A percentile compares a stretch with the other conserved stretches of the same genome.
Conservation (phyloP, 1,140 invertebrate genomes). For the Calephelis nemesis region DNA sequence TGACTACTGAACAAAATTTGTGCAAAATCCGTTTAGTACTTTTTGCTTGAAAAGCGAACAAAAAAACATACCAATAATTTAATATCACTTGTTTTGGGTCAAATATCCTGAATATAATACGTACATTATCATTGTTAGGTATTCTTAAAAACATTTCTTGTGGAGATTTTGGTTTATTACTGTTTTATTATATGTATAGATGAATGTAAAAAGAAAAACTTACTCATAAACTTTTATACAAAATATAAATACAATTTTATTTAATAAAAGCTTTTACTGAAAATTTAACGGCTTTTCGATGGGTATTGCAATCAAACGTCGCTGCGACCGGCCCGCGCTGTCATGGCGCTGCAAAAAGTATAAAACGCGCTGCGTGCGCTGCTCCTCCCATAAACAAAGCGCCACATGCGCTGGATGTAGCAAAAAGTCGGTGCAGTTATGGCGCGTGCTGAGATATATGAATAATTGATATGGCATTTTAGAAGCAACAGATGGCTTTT, state of each 20-base stretch:
- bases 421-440: conserved; percentile 45
- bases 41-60: too few species aligned
- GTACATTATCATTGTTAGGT: too few species aligned
- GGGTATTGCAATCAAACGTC: conserved; percentile 28
- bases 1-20: too few species aligned
- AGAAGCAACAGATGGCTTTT: conserved; percentile 38
- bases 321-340: conserved; percentile 18
- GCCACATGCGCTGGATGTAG: conserved; percentile 44
- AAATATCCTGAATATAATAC: too few species aligned
- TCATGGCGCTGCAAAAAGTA: conserved; percentile 30
- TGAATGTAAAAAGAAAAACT: too few species aligned
- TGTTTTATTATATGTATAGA: too few species aligned
- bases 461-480: conserved; percentile 29
- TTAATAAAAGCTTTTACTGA: conserved; percentile 25
- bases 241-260: conserved; percentile 18
- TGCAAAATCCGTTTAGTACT: too few species aligned
- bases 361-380: conserved; percentile 30
- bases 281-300: conserved; percentile 29
- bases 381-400: conserved; percentile 48
- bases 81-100: too few species aligned
- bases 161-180: too few species aligned
- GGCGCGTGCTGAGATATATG: conserved; percentile 18
- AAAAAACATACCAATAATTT: too few species aligned
- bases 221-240: too few species aligned
- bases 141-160: too few species aligned